phyloP scores from a whole-genome alignment of 2,113 vertebrate species.

The Columba livia region DNA sequence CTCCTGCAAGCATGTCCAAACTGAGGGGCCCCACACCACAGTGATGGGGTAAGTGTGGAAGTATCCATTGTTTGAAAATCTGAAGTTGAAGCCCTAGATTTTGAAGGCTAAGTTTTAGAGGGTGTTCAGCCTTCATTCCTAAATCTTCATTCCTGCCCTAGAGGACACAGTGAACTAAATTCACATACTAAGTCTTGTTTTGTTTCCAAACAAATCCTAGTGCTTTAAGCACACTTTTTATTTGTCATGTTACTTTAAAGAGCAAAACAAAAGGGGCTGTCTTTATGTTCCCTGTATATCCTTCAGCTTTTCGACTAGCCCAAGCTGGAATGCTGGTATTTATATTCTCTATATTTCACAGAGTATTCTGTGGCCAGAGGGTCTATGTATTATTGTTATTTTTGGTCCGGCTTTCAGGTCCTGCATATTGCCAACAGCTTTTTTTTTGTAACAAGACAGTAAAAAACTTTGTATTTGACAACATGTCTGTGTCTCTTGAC shows the following conservation, averaged over 20 bases:
- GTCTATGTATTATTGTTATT: constrained; percentile 40
- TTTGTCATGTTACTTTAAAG: background rate
- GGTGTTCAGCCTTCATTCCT: background rate
- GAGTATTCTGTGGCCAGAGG: constrained; percentile 33
- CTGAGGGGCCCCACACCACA: fast-evolving
- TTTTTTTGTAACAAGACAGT: background rate
- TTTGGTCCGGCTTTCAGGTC: constrained; percentile 31
- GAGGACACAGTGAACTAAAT: background rate
- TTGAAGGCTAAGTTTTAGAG: background rate
- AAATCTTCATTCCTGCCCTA: background rate
- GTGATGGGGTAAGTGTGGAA: background rate
- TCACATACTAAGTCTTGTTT: background rate
- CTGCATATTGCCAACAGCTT: background rate
- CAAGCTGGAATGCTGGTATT: background rate
- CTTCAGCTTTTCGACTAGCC: constrained; percentile 6
- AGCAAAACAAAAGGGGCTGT: background rate
- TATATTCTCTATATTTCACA: constrained; percentile 39
- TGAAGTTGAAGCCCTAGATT: background rate
- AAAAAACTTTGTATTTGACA: constrained; percentile 31
- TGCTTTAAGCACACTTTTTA: background rate
- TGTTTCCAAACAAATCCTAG: constrained; percentile 1
- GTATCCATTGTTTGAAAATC: background rate
- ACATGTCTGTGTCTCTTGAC: background rate
- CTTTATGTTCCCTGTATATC: constrained; percentile 11
- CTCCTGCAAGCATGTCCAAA: background rate